Conservation (phyloP, 1,140 invertebrate species). For the Dendroctonus ponderosae region DNA sequence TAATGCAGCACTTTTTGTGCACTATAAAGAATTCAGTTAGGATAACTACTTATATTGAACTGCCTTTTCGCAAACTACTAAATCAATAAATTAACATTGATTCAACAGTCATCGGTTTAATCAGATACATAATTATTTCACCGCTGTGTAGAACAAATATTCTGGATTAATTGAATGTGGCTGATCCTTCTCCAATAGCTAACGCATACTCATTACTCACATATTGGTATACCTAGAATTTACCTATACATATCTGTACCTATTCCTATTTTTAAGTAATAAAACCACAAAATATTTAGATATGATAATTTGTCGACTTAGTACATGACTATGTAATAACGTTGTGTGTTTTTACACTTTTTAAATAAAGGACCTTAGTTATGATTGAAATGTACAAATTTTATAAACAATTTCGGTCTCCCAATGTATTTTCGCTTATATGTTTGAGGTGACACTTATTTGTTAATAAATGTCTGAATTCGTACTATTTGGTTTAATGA, state of each 20-base stretch:
- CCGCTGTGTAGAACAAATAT: too few relatives aligned
- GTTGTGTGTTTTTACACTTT: slow-evolving; percentile 18
- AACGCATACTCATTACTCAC: neutral
- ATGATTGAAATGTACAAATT: slow-evolving; percentile 29
- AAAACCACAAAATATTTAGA: neutral
- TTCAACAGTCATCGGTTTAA: too few relatives aligned
- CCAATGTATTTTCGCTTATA: slow-evolving; percentile 28
- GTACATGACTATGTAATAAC: slow-evolving; percentile 3
- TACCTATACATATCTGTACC: slow-evolving; percentile 15
- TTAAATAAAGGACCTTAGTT: slow-evolving; percentile 5
- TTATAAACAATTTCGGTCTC: slow-evolving; percentile 24
- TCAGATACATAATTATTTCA: too few relatives aligned
- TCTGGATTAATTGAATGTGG: too few relatives aligned
- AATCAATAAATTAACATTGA: too few relatives aligned
- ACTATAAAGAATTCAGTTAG: too few relatives aligned
- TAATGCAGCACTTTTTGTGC: neutral
- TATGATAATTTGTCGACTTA: neutral
- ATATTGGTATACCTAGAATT: neutral
- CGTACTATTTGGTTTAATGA: slow-evolving; percentile 8
- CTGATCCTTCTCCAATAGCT: too few relatives aligned
- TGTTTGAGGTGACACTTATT: slow-evolving; percentile 23
- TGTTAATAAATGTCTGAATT: slow-evolving; percentile 33
- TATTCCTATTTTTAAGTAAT: slow-evolving; percentile 13
- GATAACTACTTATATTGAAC: neutral
- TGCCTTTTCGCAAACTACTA: too few relatives aligned